Evolutionary conservation across 1,140 invertebrate species (phyloP), one percentile per base, ranked within the genome.

Genomic region (Colletes latitarsis): DNA sequence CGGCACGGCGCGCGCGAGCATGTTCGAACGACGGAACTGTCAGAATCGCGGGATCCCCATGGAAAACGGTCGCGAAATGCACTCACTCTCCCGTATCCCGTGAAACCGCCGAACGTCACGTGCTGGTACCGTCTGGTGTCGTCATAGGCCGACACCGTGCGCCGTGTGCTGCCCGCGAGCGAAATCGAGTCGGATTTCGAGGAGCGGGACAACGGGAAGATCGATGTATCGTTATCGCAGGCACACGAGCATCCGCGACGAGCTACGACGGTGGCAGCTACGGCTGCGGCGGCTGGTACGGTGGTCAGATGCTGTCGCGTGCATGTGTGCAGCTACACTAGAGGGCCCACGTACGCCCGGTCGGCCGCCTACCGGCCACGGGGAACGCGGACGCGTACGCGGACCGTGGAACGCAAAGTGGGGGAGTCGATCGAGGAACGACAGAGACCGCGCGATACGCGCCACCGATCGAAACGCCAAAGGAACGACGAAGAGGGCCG

Each of bases 241-340:
- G 60, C 78, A 81, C 84, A 81, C 83, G 60, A 77, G 68, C 67
- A 70, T 80, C 71, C 81, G 67, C 84, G 84, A 79, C 82, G 74
- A 83, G 82, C 39, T 81, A 86, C 81, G 75, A 60, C 83, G 73
- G 69, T 70, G 62, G 84, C 81, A 74, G 84, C 84, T 82, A 83
- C 86, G 79, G 76, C 71, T 77, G 80, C 85, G 78, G 70, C 80
- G 81, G 77, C 86, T 84, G 73, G 62, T 77, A 79, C 87, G 83
- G 87, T 88, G 89, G 86, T 89, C 90, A 89, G 92, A 92, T 93
- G 92, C 90, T 93, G 89, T 92, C 92, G 92, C 93, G 90, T 93
- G 91, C 92, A 93, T 93, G 93, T 92, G 92, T 92, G 91, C 92
- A 93, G 92, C 92, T 90, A 93, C 90, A 92, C 91, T 91, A 92